Percentiles rank a stretch among this genome's conserved stretches.
phyloP scores from a whole-genome alignment of 2,888 invertebrate species.

The Xanthia togata region DNA sequence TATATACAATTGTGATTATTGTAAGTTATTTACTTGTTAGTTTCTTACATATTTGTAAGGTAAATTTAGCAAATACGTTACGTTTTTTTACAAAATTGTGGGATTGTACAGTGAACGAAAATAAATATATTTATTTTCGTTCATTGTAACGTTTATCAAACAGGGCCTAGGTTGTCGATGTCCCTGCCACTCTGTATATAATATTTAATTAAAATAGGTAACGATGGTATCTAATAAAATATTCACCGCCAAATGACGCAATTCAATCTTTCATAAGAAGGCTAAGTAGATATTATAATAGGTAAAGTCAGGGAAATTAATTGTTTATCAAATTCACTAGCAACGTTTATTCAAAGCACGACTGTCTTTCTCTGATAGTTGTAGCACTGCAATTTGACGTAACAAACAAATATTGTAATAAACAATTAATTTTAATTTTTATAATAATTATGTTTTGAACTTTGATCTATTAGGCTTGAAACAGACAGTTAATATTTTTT shows the following conservation, averaged over 20 bases:
- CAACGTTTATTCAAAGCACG: too few relatives aligned
- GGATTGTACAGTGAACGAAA: too few relatives aligned
- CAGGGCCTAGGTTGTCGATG: too few relatives aligned
- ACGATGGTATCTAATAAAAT: background rate
- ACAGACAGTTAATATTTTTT: background rate
- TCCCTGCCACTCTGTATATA: too few relatives aligned
- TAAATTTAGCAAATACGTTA: too few relatives aligned
- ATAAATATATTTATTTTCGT: too few relatives aligned
- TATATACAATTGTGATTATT: too few relatives aligned
- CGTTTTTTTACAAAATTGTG: too few relatives aligned
- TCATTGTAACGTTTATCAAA: too few relatives aligned
- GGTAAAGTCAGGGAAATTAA: background rate
- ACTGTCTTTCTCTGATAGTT: background rate
- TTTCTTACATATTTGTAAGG: too few relatives aligned
- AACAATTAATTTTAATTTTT: background rate
- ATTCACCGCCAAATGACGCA: background rate
- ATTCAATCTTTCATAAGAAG: background rate
- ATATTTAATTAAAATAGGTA: background rate
- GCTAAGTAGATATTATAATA: background rate
- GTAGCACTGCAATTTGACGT: background rate
- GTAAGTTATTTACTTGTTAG: too few relatives aligned
- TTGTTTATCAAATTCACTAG: background rate
- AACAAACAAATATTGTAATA: background rate
- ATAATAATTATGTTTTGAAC: background rate
- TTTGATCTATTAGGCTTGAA: background rate